phyloP scores from a whole-genome alignment of 37 sponge, comb jelly and placozoan species.

The Ephydatia muelleri region DNA sequence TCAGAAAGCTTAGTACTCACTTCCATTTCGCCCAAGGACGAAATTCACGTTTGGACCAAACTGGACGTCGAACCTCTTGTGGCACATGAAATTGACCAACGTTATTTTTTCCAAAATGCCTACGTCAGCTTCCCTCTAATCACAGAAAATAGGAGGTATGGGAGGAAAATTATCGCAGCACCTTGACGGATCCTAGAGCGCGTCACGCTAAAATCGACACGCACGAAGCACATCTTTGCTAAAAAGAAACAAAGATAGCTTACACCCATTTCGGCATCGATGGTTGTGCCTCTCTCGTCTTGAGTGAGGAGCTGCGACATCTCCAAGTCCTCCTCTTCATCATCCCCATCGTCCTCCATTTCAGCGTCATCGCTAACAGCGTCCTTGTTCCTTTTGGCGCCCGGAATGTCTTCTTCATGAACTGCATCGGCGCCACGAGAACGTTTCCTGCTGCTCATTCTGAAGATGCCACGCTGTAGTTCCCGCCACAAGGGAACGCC shows the following conservation, averaged over 20 bases:
- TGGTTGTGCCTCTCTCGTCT: neutral
- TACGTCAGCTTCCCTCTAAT: constrained; percentile 34
- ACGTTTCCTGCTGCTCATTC: neutral
- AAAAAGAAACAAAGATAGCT: too few relatives aligned
- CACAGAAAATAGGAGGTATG: too few relatives aligned
- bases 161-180: neutral
- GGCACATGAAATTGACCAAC: constrained; percentile 97
- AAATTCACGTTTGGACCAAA: constrained; percentile 87
- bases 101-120: constrained; percentile 82
- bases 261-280: neutral
- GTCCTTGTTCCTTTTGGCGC: neutral
- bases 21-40: constrained; percentile 97
- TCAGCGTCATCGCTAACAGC: neutral
- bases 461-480: neutral
- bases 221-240: too few relatives aligned
- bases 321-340: neutral
- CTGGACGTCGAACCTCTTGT: constrained; percentile 71
- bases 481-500: neutral
- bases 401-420: neutral
- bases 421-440: neutral
- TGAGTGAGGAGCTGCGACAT: neutral
- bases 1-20: constrained; percentile 58
- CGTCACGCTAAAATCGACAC: too few relatives aligned
- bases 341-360: neutral
- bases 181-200: neutral